A percentile compares a stretch with the other conserved stretches of the same genome.
phyloP scores from a whole-genome alignment of 2,113 vertebrate genomes.

The Oncorhynchus kisutch region DNA sequence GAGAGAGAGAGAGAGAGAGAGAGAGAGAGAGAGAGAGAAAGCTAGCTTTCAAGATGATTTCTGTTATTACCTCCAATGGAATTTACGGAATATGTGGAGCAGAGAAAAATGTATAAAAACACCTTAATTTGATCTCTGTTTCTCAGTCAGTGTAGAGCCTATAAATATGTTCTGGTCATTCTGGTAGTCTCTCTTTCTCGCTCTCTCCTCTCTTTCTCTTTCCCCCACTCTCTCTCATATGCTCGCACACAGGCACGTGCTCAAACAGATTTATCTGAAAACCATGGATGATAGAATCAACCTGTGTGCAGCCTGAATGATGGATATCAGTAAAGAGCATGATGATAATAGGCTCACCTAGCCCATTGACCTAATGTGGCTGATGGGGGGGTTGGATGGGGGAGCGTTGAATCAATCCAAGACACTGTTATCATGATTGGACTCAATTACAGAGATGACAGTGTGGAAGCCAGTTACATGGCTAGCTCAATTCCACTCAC shows the following conservation, averaged over 20 bases:
- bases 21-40: no score
- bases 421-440: slow-evolving; percentile 72
- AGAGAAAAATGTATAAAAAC: no score
- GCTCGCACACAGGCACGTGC: no score
- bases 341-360: slow-evolving; percentile 63
- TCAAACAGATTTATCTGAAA: no score
- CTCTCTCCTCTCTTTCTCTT: no score
- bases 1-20: no score
- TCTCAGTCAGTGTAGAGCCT: neutral
- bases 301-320: slow-evolving; percentile 30
- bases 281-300: neutral
- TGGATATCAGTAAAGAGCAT: slow-evolving; percentile 56
- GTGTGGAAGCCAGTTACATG: slow-evolving; percentile 46
- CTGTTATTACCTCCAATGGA: neutral
- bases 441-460: slow-evolving; percentile 50
- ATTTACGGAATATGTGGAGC: neutral
- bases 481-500: slow-evolving; percentile 41
- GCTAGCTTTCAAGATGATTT: neutral
- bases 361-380: slow-evolving; percentile 61
- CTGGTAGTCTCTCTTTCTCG: no score
- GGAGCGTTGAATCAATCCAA: slow-evolving; percentile 62
- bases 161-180: no score
- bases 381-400: slow-evolving; percentile 58
- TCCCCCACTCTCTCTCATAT: no score
- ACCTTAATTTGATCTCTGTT: neutral